These are phyloP conservation scores for Tachuris rubrigastra DNA, from an alignment of 2,113 vertebrate genomes.

Conservation along the genomic window DNA sequence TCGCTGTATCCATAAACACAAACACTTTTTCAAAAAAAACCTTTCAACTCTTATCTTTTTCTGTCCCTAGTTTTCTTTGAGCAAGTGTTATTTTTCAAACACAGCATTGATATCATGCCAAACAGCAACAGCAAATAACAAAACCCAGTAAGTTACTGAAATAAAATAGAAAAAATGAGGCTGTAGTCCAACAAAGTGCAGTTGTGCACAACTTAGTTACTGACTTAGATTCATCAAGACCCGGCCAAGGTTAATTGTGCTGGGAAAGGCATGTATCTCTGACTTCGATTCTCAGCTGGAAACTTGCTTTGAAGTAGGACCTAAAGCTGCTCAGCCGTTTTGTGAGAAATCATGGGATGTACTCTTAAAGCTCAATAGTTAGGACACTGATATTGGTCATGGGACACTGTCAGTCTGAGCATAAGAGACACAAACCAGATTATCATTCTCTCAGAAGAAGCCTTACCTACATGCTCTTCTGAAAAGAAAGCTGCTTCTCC, in stretches of 20 bases:
- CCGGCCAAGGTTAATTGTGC: not conserved
- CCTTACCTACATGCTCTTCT: not conserved
- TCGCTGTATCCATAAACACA: not conserved
- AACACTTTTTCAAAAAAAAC: not conserved
- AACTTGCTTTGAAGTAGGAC: not conserved
- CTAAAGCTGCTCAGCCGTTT: not conserved
- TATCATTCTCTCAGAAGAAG: not conserved
- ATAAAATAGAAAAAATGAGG: not conserved
- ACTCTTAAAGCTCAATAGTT: not conserved
- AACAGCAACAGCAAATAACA: not conserved
- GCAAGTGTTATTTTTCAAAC: not conserved
- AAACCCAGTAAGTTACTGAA: not conserved
- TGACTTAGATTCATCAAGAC: not conserved
- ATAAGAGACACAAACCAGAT: not conserved
- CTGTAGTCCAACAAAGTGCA: not conserved
- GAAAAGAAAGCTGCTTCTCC: not conserved
- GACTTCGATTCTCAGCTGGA: not conserved
- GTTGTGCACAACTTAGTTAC: not conserved
- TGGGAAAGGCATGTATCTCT: not conserved
- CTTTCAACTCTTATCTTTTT: not conserved
- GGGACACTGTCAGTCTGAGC: not conserved
- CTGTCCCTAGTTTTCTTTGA: not conserved
- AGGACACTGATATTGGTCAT: not conserved
- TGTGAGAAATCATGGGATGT: not conserved
- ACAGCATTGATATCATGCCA: not conserved